These are phyloP conservation scores for Protophormia terraenovae DNA, from an alignment of 2,888 invertebrate species.

Conservation along the genomic window DNA sequence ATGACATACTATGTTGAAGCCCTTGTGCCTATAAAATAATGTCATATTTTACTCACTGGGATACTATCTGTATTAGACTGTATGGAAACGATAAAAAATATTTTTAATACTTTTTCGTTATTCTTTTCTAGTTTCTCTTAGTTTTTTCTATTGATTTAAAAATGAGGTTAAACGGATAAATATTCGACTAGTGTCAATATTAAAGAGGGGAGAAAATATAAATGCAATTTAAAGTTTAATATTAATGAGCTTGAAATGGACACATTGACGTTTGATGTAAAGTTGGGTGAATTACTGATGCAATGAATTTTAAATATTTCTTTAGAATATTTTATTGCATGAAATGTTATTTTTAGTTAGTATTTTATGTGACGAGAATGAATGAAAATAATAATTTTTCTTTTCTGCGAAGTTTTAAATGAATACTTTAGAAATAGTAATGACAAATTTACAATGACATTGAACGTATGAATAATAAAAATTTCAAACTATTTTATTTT, in stretches of 20 bases:
- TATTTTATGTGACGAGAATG: too few relatives aligned
- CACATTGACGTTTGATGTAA: neutral
- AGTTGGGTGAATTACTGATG: neutral
- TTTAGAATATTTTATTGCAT: too few relatives aligned
- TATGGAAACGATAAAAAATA: neutral
- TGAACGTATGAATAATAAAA: too few relatives aligned
- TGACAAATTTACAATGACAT: too few relatives aligned
- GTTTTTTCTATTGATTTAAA: neutral
- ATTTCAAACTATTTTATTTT: too few relatives aligned
- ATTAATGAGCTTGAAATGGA: neutral
- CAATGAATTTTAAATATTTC: neutral
- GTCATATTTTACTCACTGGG: too few relatives aligned
- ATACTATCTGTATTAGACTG: neutral
- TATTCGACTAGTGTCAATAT: neutral
- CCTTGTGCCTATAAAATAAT: too few relatives aligned
- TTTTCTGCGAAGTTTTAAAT: too few relatives aligned
- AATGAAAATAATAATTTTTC: too few relatives aligned
- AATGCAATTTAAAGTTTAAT: neutral
- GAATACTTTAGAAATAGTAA: too few relatives aligned
- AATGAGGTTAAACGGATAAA: constrained; percentile 7
- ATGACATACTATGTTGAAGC: too few relatives aligned
- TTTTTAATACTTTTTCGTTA: neutral
- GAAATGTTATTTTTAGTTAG: too few relatives aligned
- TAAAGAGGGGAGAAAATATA: neutral
- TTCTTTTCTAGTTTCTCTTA: neutral